Conservation (phyloP, 2,888 invertebrate species). For the Amblyteles armatorius region DNA sequence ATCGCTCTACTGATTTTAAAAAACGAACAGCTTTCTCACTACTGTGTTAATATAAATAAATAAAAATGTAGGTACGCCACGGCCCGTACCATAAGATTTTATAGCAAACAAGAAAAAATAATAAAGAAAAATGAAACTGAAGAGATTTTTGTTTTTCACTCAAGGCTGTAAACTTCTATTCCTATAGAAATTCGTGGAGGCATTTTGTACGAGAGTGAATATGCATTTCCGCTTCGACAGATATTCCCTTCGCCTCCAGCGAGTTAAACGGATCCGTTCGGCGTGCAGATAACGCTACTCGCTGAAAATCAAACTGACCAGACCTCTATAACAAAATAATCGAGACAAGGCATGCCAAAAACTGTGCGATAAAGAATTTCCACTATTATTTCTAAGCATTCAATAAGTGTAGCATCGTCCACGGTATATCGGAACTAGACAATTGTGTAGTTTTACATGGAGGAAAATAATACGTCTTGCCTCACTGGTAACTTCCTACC, state of each 20-base stretch:
- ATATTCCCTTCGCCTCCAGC: constrained; percentile 12
- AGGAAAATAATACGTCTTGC: not conserved
- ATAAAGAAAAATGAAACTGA: not conserved
- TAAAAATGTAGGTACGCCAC: not conserved
- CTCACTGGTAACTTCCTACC: not conserved
- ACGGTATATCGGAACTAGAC: not conserved
- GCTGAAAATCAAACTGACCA: constrained; percentile 53
- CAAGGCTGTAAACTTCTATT: not conserved
- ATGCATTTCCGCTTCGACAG: constrained; percentile 10
- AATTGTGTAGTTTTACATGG: not conserved
- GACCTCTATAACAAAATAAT: constrained; percentile 53
- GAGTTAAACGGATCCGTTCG: constrained; percentile 12
- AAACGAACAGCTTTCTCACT: not conserved
- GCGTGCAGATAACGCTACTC: constrained; percentile 28
- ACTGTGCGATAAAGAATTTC: constrained; percentile 11
- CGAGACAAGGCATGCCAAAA: constrained; percentile 29
- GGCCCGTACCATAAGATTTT: not conserved
- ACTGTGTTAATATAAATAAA: not conserved
- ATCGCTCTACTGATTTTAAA: not conserved
- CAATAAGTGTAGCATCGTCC: not conserved
- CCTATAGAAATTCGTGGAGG: constrained; percentile 2
- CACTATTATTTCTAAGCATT: constrained; percentile 29
- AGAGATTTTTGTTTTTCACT: not conserved
- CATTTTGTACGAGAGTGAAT: not conserved
- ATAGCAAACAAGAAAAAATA: not conserved